phyloP scores from a whole-genome alignment of 2,113 vertebrate species.

The Melanostigma gelatinosum region DNA sequence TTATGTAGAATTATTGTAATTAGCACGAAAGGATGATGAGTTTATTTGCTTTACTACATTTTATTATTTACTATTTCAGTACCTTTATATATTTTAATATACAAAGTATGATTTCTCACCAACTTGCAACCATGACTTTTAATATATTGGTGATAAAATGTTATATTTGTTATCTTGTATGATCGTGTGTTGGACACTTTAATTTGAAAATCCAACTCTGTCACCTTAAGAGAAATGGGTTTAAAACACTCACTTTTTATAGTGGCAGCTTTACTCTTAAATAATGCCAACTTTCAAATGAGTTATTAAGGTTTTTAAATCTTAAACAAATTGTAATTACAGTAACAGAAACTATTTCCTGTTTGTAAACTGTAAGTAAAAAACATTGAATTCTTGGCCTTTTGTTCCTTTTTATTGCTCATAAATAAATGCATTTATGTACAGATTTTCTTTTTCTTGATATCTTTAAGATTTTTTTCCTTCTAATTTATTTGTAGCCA shows the following conservation, averaged over 20 bases:
- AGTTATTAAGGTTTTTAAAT: background rate
- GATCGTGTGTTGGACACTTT: background rate
- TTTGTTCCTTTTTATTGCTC: background rate
- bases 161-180: background rate
- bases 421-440: conserved; percentile 1
- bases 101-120: background rate
- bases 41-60: background rate
- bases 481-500: background rate
- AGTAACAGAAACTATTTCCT: background rate
- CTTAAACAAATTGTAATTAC: background rate
- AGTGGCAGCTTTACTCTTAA: background rate
- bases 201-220: conserved; percentile 6
- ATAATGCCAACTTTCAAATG: background rate
- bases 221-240: background rate
- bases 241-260: background rate
- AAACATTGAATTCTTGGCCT: background rate
- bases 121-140: background rate
- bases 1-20: background rate
- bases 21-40: background rate
- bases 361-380: background rate
- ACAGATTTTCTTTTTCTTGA: background rate
- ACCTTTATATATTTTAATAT: background rate
- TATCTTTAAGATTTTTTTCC: background rate
- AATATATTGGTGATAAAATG: background rate
- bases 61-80: background rate